Conservation (phyloP, 1,140 invertebrate species). For the Coenobita brevimanus region DNA sequence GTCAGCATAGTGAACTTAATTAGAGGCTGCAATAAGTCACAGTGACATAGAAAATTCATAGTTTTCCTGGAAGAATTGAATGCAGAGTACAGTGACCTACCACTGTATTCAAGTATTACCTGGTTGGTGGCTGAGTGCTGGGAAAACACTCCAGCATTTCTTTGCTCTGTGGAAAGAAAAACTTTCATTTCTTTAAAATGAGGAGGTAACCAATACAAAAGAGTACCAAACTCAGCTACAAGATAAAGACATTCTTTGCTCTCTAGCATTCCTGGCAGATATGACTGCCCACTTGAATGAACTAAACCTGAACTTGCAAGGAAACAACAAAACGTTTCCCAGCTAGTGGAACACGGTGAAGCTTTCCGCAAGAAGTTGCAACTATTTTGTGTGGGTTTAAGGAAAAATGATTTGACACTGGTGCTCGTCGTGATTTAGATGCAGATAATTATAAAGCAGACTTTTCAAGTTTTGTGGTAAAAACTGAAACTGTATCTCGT, state of each 20-base stretch:
- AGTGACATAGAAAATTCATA: too few relatives aligned
- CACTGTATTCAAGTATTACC: too few relatives aligned
- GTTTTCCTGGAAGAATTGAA: too few relatives aligned
- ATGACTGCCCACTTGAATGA: constrained; percentile 23
- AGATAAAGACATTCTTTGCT: constrained; percentile 40
- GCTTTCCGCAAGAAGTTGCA: constrained; percentile 35
- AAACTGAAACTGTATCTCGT: neutral
- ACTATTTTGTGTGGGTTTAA: constrained; percentile 28
- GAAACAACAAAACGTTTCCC: constrained; percentile 23
- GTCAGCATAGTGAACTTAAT: too few relatives aligned
- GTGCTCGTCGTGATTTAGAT: constrained; percentile 17
- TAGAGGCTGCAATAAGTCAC: too few relatives aligned
- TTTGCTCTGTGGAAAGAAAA: constrained; percentile 18
- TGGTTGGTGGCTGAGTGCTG: too few relatives aligned
- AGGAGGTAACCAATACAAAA: constrained; percentile 32
- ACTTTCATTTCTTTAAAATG: constrained; percentile 37
- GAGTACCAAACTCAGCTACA: too few relatives aligned
- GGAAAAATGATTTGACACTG: constrained; percentile 31
- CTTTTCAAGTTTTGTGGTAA: constrained; percentile 3
- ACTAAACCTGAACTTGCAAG: constrained; percentile 26
- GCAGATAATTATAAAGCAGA: constrained; percentile 27
- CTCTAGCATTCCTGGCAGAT: constrained; percentile 24
- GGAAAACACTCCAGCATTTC: too few relatives aligned
- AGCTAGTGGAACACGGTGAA: constrained; percentile 30
- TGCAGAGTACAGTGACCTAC: too few relatives aligned